Base-by-base conservation (phyloP, 2,113 vertebrate genomes). In the Pardalotus punctatus region DNA sequence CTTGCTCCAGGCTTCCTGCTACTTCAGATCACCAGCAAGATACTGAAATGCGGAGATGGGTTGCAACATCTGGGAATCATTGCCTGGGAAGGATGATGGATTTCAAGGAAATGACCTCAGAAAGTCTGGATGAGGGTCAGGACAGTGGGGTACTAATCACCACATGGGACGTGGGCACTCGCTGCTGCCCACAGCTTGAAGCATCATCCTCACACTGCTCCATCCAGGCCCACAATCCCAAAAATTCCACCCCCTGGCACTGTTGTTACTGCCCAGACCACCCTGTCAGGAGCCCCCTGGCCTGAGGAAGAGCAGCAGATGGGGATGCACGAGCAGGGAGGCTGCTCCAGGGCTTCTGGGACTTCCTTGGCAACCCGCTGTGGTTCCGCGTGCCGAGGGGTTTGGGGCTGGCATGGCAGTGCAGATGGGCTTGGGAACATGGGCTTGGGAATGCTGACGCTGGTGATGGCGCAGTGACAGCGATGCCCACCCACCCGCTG, bases 381-480 rank as follows among this genome's bases (percentile, higher is more conserved):
- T 1, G 19, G 69, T 20, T 65, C n/a, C 0, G 1, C 0, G 3
- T 28, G 40, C 53, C 2, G 69, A 42, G 2, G 29, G 51, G 38
- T 16, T 62, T 0, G 0, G 2, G 24, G 60, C 36, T 0, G 0
- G 15, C 54, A 33, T 2, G 3, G 4, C 13, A 1, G 5, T 13
- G n/a, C 81, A 84, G 70, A 60, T 43, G 79, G 47, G 11, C 58
- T 66, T 76, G 79, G 84, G 53, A 54, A 47, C 24, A 51, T 2
- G 12, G 53, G 7, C n/a, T 47, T 42, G 81, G 78, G 76, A 43
- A 47, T 22, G 92, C 54, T 93, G 90, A 70, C 1, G 40, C 50
- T 29, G 42, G 53, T 71, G 86, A 78, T 0, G 0, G 19, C 0
- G 13, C 7, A 1, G 78, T 81, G 92, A 84, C 69, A 94, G 60